Percentiles rank a stretch among this genome's conserved stretches.
Conservation (phyloP, 2,888 invertebrate species). For the Clepsis dumicolana region DNA sequence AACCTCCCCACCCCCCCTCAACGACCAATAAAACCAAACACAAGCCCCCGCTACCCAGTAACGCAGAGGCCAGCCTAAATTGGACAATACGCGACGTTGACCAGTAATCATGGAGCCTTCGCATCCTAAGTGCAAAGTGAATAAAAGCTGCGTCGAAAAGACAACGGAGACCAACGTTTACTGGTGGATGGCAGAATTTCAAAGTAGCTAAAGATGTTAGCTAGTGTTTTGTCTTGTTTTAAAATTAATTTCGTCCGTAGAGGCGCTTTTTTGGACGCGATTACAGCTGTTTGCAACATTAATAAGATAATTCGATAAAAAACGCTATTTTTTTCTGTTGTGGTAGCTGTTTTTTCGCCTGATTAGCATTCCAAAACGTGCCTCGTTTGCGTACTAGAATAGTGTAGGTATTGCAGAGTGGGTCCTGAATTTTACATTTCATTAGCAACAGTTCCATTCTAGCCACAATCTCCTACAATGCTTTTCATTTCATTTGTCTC, state of each 20-base stretch:
- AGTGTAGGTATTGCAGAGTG: not conserved
- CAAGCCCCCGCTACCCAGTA: constrained; percentile 38
- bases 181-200: constrained; percentile 13
- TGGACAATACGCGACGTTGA: constrained; percentile 51
- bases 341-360: not conserved
- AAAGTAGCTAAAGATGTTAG: constrained; percentile 25
- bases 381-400: not conserved
- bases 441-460: not conserved
- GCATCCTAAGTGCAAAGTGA: not conserved
- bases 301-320: not conserved
- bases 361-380: constrained; percentile 2
- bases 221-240: constrained; percentile 24
- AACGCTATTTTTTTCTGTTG: not conserved
- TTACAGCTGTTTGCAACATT: not conserved
- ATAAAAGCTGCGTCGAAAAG: constrained; percentile 4
- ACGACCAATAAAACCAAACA: constrained; percentile 41
- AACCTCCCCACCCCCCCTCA: constrained; percentile 47
- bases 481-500: not conserved
- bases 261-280: constrained; percentile 1
- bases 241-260: constrained; percentile 23
- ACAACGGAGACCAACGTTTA: not conserved
- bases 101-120: constrained; percentile 51
- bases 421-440: constrained; percentile 5
- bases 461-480: not conserved
- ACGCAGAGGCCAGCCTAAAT: constrained; percentile 49